phyloP scores from a whole-genome alignment of 2,888 invertebrate species.

The Leucoptera coffeella region DNA sequence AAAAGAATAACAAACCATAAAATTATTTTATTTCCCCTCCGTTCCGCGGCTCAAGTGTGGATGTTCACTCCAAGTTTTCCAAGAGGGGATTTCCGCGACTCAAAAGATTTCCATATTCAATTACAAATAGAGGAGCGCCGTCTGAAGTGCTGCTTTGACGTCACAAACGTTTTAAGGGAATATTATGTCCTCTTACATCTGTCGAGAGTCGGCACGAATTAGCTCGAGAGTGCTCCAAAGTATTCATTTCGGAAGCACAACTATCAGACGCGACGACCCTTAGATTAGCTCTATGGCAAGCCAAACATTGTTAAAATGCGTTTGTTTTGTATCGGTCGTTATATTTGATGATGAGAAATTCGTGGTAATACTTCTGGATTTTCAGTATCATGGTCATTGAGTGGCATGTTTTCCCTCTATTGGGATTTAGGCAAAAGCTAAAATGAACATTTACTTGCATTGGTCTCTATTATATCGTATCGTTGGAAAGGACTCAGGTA shows the following conservation, averaged over 20 bases:
- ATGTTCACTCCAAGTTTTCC: conserved; percentile 41
- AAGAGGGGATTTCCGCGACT: conserved; percentile 8
- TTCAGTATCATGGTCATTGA: no score
- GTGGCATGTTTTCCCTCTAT: no score
- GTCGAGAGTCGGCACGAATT: conserved; percentile 16
- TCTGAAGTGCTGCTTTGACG: conserved; percentile 42
- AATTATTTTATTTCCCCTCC: conserved; percentile 15
- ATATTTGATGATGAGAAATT: no score
- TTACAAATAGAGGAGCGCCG: conserved; percentile 45
- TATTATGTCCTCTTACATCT: conserved; percentile 25
- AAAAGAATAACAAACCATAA: conserved; percentile 21
- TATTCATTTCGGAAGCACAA: no score
- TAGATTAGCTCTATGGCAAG: no score
- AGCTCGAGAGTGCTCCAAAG: conserved; percentile 14
- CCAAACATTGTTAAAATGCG: not conserved
- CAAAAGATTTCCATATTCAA: conserved; percentile 49
- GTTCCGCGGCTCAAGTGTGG: conserved; percentile 28
- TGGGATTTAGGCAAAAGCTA: no score
- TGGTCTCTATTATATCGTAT: no score
- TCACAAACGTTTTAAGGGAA: conserved; percentile 32
- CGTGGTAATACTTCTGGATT: no score
- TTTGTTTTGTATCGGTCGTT: not conserved
- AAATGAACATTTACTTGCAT: no score
- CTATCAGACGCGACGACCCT: no score
- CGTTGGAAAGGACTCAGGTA: no score